Evolutionary conservation across 2,113 vertebrate species (phyloP).

Genomic region (Theropithecus gelada): DNA sequence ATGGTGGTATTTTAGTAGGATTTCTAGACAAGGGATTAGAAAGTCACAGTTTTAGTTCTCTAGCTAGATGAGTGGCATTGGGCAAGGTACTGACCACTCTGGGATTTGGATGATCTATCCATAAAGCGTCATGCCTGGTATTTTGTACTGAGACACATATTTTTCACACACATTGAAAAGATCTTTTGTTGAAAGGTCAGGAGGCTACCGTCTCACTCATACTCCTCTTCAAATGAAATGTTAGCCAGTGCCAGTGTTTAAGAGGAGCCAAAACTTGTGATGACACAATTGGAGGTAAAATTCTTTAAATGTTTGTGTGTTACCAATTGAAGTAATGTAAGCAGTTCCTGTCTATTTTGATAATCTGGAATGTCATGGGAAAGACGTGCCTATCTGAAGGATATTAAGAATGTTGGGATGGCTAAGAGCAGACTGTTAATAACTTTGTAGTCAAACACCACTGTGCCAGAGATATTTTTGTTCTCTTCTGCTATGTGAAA

Average conservation of each 20-base stretch:
- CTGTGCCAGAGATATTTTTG: background rate
- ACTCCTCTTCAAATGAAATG: background rate
- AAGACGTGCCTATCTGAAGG: conserved; percentile 7
- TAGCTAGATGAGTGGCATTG: background rate
- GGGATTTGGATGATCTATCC: background rate
- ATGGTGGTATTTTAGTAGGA: background rate
- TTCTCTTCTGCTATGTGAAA: conserved; percentile 21
- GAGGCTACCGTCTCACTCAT: background rate
- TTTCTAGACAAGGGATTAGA: background rate
- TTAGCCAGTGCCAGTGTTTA: background rate
- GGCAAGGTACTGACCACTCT: background rate
- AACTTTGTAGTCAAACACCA: conserved; percentile 29
- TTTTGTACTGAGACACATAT: background rate
- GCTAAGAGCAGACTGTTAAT: conserved; percentile 13
- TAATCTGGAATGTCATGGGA: background rate
- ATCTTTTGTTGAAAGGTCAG: background rate
- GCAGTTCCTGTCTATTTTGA: conserved; percentile 33
- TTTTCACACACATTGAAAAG: background rate
- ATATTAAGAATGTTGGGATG: conserved; percentile 25
- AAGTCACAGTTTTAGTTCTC: background rate
- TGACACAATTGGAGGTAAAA: conserved; percentile 11
- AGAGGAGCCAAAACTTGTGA: background rate
- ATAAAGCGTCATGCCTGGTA: background rate
- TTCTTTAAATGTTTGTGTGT: conserved; percentile 13
- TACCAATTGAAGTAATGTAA: conserved; percentile 7